These are phyloP conservation scores for Apteryx mantelli DNA, from an alignment of 2,113 vertebrate species.

Conservation along the genomic window DNA sequence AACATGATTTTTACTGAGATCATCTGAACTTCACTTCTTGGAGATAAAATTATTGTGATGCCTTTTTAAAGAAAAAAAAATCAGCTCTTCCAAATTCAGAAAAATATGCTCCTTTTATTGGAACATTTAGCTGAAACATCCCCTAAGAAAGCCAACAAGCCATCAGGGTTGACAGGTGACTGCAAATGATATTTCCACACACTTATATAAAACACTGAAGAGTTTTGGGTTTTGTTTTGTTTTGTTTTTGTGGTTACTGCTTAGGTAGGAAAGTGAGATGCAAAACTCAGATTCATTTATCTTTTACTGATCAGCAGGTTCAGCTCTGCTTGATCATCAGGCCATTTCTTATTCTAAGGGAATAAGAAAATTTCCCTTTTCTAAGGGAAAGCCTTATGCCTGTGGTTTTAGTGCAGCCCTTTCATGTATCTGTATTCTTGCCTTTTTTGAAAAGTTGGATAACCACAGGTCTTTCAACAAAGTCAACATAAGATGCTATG, in stretches of 20 bases:
- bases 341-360: background rate
- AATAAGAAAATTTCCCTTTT: too few species aligned
- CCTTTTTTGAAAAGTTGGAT: constrained; percentile 14
- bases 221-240: background rate
- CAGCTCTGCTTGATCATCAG: background rate
- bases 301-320: background rate
- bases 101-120: background rate
- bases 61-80: background rate
- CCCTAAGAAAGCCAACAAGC: background rate
- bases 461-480: constrained; percentile 48
- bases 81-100: background rate
- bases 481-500: background rate
- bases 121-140: background rate
- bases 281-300: background rate
- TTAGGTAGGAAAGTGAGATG: background rate
- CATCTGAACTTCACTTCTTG: background rate
- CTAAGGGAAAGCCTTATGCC: background rate
- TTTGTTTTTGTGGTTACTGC: background rate
- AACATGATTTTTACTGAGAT: background rate
- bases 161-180: background rate
- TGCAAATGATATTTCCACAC: background rate
- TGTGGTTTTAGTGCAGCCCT: background rate
- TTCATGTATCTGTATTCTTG: background rate
- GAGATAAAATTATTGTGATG: background rate
- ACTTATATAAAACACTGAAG: background rate